Evolutionary conservation across 2,888 invertebrate genomes (phyloP).

Genomic region (Teleiodes luculella): DNA sequence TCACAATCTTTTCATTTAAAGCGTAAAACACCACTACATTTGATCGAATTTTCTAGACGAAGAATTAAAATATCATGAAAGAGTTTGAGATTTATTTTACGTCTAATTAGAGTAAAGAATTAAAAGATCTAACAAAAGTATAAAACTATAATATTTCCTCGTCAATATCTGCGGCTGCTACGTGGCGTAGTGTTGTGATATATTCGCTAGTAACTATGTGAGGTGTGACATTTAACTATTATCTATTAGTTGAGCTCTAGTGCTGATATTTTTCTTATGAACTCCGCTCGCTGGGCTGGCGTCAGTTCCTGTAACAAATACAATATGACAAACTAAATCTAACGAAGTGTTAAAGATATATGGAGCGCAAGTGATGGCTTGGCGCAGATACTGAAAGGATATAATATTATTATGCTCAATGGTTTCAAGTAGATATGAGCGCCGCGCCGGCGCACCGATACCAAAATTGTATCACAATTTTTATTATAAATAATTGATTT

Average conservation of each 20-base stretch:
- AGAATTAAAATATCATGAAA: too few relatives aligned
- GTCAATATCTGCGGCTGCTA: background rate
- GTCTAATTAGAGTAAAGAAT: background rate
- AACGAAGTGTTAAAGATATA: background rate
- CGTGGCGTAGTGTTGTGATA: background rate
- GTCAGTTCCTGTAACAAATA: conserved; percentile 15
- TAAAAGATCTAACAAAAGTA: too few relatives aligned
- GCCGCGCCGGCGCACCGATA: too few relatives aligned
- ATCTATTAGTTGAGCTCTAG: conserved; percentile 10
- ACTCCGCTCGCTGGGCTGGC: conserved; percentile 15
- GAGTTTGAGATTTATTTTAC: background rate
- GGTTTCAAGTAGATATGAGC: too few relatives aligned
- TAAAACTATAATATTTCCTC: too few relatives aligned
- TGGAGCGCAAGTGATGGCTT: background rate
- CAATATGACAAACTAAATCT: background rate
- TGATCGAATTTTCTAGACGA: too few relatives aligned
- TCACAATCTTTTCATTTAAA: too few relatives aligned
- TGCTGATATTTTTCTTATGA: conserved; percentile 16
- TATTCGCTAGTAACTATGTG: background rate
- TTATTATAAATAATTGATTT: too few relatives aligned
- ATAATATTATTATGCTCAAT: too few relatives aligned
- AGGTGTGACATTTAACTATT: background rate
- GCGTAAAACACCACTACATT: too few relatives aligned
- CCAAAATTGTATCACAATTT: too few relatives aligned
- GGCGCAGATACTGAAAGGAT: background rate